A percentile compares a stretch with the other conserved stretches of the same genome.
Conservation (phyloP, 2,888 invertebrate genomes). For the Sinhomidia bicolor region DNA sequence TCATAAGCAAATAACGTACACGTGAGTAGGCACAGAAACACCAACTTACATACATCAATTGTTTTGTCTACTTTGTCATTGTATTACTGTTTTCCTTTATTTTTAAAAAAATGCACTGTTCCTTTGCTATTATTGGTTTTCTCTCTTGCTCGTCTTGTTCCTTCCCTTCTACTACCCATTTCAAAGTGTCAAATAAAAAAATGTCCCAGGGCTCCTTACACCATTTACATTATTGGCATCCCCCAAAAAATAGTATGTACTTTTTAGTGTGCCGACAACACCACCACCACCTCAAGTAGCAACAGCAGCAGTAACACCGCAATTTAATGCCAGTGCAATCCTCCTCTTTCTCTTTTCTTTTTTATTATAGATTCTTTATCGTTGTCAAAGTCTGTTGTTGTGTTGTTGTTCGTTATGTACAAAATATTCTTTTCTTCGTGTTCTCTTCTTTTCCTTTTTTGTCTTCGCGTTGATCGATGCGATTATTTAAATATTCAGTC, state of each 20-base stretch:
- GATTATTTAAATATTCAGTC: constrained; percentile 52
- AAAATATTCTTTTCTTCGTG: neutral
- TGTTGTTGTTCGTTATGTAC: too few species aligned
- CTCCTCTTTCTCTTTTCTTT: neutral
- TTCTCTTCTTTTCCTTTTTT: neutral
- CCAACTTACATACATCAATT: neutral
- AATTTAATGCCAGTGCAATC: neutral
- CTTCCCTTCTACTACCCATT: neutral
- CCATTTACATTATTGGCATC: neutral
- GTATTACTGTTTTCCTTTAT: neutral
- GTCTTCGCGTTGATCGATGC: constrained; percentile 17
- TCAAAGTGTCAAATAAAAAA: constrained; percentile 13
- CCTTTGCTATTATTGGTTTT: neutral
- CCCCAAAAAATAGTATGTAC: constrained; percentile 5
- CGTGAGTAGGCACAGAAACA: neutral
- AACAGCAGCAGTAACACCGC: neutral
- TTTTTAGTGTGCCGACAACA: too few species aligned
- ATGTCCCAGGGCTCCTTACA: neutral
- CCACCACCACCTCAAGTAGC: too few species aligned
- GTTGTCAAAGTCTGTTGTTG: too few species aligned
- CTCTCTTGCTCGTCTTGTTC: neutral
- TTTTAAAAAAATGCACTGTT: neutral
- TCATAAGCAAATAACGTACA: constrained; percentile 6
- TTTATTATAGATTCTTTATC: neutral
- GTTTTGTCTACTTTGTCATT: neutral